phyloP scores from a whole-genome alignment of 92 coral and sea anemone genomes.

The Actinostola sp. region DNA sequence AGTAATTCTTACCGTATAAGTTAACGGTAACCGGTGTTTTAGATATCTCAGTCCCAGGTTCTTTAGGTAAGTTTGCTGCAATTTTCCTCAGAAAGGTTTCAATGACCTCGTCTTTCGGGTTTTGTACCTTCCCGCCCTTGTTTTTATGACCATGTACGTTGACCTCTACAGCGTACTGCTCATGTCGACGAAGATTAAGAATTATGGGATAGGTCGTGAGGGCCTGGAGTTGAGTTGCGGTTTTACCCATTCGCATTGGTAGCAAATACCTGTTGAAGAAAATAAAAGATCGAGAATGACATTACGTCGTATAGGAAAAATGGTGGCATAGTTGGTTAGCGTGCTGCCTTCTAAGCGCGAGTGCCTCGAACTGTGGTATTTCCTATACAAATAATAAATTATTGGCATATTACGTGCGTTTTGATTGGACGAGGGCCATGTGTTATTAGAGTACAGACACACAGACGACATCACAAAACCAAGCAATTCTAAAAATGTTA shows the following conservation, averaged over 20 bases:
- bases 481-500: no score
- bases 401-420: no score
- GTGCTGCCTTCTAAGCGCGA: no score
- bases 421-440: no score
- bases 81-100: constrained; percentile 58
- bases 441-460: no score
- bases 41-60: constrained; percentile 67
- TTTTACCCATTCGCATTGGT: constrained; percentile 76
- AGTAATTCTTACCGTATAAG: constrained; percentile 41
- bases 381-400: no score
- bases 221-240: constrained; percentile 79
- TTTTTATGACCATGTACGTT: constrained; percentile 7
- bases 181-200: constrained; percentile 64
- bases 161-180: constrained; percentile 33
- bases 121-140: constrained; percentile 35
- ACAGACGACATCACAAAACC: no score
- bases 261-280: constrained; percentile 69
- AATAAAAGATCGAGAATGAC: no score
- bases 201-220: constrained; percentile 80
- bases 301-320: no score
- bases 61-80: constrained; percentile 54
- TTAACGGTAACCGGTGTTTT: constrained; percentile 75
- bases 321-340: no score
- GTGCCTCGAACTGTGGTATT: no score
- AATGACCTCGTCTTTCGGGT: constrained; percentile 55